Conservation (phyloP, 1,140 invertebrate genomes). For the Ips nitidus region DNA sequence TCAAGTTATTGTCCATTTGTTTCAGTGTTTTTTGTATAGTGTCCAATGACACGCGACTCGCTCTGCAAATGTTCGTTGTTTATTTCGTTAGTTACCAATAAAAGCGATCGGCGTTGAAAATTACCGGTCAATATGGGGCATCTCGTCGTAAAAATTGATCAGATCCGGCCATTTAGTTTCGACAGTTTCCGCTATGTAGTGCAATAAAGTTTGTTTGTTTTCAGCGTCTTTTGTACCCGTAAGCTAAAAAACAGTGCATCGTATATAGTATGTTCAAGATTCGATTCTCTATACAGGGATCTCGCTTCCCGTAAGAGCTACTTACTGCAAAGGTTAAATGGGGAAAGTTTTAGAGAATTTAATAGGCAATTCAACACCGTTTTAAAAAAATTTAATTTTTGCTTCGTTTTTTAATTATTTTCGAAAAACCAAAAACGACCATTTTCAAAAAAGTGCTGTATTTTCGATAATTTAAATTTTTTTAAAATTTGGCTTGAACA, state of each 20-base stretch:
- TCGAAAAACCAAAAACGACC: too few relatives aligned
- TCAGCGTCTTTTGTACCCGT: conserved; percentile 93
- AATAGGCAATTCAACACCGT: too few relatives aligned
- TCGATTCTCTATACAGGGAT: too few relatives aligned
- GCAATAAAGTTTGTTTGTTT: conserved; percentile 89
- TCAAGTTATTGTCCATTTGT: conserved; percentile 84
- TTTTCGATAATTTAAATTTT: too few relatives aligned
- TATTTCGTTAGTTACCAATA: neutral
- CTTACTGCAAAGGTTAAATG: conserved; percentile 62
- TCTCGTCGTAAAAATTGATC: conserved; percentile 81
- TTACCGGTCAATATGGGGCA: conserved; percentile 82
- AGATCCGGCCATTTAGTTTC: conserved; percentile 87
- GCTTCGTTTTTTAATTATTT: too few relatives aligned
- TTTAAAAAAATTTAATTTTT: too few relatives aligned
- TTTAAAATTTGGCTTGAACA: too few relatives aligned
- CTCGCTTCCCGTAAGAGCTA: conserved; percentile 48
- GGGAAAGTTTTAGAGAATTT: too few relatives aligned
- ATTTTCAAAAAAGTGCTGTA: too few relatives aligned
- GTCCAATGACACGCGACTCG: conserved; percentile 83
- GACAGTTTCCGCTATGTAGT: conserved; percentile 87
- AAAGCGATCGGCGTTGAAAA: neutral
- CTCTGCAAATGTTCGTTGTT: conserved; percentile 54
- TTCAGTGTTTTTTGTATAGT: conserved; percentile 80
- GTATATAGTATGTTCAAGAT: too few relatives aligned
- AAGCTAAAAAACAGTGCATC: conserved; percentile 76